Evolutionary conservation across 35 echinoderm and acorn worm genomes (phyloP), one percentile per base, ranked within the genome.

Genomic region (Ptychodera flava): DNA sequence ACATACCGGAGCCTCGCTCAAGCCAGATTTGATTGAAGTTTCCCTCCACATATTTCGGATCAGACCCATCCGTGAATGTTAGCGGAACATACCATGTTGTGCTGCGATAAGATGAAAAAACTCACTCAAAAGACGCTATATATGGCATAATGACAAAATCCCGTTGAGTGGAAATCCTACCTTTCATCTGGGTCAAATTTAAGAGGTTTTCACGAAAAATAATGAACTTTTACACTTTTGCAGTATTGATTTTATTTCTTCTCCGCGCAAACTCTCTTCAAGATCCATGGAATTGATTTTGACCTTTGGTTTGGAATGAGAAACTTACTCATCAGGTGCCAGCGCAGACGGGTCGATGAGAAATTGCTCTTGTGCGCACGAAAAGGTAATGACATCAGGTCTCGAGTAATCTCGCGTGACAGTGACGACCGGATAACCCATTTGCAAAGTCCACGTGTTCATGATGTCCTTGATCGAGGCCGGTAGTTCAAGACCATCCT

Each of bases 371-470:
- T 64, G 45, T 12, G 6, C 45, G 45, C 45, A 64, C 22, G 45
- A 64, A 64, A 64, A 64, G 45, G 6, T 64, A 64, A 64, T 64
- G 6, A 64, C 45, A 22, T 64, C 45, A 64, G 6, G 6, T 12
- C 6, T 22, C 22, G 45, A 64, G 45, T 64, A 64, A 31, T 87
- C 86, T 10, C 86, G 86, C 29, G 86, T 78, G 2, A 87, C 86
- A 16, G 78, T 80, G 78, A 87, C 77, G 86, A 76, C 79, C 0
- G 86, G 86, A 16, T 78, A 87, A 78, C 79, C 79, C 86, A 87
- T 87, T 77, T 87, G 86, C 34, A 38, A 32, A n/a, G 86, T 87
- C 86, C 86, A 87, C 0, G 86, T 87, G 35, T 45, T 79, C 86
- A 87, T 87, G 77, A 87, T 87, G 0, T 87, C 77, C 35, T 79